These are phyloP conservation scores for Ruditapes philippinarum DNA, from an alignment of 1,140 invertebrate species.

Conservation along the genomic window DNA sequence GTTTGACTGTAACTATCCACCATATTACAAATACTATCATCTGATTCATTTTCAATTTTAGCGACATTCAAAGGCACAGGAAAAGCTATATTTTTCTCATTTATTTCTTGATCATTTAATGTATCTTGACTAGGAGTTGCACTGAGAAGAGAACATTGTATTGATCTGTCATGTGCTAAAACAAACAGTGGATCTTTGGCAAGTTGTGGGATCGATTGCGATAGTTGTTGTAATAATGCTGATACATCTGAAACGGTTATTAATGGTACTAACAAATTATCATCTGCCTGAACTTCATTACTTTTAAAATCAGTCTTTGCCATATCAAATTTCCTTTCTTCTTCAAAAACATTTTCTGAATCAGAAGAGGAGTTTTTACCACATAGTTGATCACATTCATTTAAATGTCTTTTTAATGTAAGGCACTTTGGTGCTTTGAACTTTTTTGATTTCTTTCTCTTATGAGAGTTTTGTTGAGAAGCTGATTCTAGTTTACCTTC, in stretches of 20 bases:
- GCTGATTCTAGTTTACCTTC: background rate
- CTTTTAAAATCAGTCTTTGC: background rate
- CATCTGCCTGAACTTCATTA: slow-evolving; percentile 72
- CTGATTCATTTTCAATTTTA: background rate
- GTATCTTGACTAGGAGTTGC: too few species aligned
- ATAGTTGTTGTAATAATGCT: slow-evolving; percentile 31
- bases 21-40: background rate
- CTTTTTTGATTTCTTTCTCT: background rate
- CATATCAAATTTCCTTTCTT: background rate
- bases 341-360: background rate
- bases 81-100: background rate
- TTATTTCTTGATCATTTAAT: background rate
- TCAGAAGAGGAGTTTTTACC: slow-evolving; percentile 33
- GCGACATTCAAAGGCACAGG: background rate
- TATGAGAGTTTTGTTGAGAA: background rate
- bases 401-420: slow-evolving; percentile 1
- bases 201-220: slow-evolving; percentile 50
- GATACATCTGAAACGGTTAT: slow-evolving; percentile 55
- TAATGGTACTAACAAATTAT: slow-evolving; percentile 74
- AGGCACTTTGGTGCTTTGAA: slow-evolving; percentile 18
- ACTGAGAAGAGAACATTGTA: slow-evolving; percentile 70
- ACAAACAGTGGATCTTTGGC: slow-evolving; percentile 61
- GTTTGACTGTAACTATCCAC: background rate
- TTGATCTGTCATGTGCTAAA: slow-evolving; percentile 66
- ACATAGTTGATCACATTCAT: background rate